phyloP scores from a whole-genome alignment of 2,888 invertebrate species.

The Leptinotarsa peninsularis region DNA sequence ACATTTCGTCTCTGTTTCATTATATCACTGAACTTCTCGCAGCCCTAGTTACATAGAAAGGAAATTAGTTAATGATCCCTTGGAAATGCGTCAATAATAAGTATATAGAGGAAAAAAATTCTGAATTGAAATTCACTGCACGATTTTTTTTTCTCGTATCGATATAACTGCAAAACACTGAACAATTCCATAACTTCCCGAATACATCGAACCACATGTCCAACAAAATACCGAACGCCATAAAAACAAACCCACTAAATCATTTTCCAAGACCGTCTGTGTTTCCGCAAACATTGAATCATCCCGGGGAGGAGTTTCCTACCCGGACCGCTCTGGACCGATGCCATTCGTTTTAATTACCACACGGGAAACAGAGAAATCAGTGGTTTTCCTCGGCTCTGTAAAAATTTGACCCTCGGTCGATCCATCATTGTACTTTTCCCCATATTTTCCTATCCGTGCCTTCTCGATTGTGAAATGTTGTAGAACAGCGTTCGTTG shows the following conservation, averaged over 20 bases:
- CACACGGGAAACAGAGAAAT: conserved; percentile 59
- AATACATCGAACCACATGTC: conserved; percentile 23
- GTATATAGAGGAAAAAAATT: neutral
- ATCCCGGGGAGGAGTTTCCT: conserved; percentile 31
- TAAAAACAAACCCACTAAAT: conserved; percentile 29
- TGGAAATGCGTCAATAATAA: too few species aligned
- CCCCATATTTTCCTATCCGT: conserved; percentile 27
- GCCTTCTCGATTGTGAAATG: conserved; percentile 22
- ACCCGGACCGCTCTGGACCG: conserved; percentile 26
- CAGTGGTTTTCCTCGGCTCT: conserved; percentile 54
- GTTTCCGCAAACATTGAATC: conserved; percentile 39
- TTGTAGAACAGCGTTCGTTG: conserved; percentile 22
- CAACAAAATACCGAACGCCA: conserved; percentile 18
- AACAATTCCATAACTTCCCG: conserved; percentile 3
- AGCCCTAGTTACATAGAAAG: too few species aligned
- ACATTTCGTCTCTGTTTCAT: too few species aligned
- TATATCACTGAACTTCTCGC: too few species aligned
- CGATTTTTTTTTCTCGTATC: neutral
- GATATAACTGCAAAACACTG: neutral
- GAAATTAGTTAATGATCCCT: too few species aligned
- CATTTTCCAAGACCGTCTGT: conserved; percentile 34
- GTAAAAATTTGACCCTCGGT: conserved; percentile 48
- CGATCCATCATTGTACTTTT: conserved; percentile 50
- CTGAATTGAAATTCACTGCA: neutral
- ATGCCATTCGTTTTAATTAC: conserved; percentile 60